These are phyloP conservation scores for Alosa sapidissima DNA, from an alignment of 2,797 vertebrate genomes.

Conservation along the genomic window DNA sequence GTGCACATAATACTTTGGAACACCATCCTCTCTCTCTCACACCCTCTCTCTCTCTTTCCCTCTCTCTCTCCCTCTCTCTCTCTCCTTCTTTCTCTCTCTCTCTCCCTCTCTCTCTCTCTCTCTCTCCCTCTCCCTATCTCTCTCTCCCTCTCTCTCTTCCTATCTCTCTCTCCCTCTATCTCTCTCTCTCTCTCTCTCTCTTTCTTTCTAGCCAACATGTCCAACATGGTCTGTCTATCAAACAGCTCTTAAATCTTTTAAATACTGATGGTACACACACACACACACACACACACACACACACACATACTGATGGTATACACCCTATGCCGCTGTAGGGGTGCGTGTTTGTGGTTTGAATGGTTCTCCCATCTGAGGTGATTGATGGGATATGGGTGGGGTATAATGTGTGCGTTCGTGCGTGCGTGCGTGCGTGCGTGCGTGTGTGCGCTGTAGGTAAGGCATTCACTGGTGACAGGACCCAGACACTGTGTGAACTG, in stretches of 20 bases:
- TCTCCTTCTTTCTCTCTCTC: neutral
- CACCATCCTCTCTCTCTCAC: neutral
- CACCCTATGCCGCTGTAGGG: neutral
- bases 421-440: neutral
- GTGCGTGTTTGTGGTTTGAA: neutral
- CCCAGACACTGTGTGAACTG: neutral
- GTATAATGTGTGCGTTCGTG: neutral
- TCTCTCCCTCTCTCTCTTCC: neutral
- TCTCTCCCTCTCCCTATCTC: neutral
- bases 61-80: neutral
- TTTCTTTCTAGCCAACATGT: neutral
- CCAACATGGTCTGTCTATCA: neutral
- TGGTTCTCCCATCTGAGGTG: neutral
- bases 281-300: too few species aligned
- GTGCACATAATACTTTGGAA: neutral
- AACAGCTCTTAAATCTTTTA: neutral
- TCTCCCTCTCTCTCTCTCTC: neutral
- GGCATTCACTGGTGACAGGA: constrained; percentile 13
- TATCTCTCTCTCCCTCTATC: neutral
- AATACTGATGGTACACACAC: too few species aligned
- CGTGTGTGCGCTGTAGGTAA: neutral
- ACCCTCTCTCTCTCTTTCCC: neutral
- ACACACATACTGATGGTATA: neutral
- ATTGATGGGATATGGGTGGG: constrained; percentile 4
- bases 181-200: neutral